Evolutionary conservation across 2,888 invertebrate genomes (phyloP), one percentile per base, ranked within the genome.

Genomic region (Melanostoma scalare): DNA sequence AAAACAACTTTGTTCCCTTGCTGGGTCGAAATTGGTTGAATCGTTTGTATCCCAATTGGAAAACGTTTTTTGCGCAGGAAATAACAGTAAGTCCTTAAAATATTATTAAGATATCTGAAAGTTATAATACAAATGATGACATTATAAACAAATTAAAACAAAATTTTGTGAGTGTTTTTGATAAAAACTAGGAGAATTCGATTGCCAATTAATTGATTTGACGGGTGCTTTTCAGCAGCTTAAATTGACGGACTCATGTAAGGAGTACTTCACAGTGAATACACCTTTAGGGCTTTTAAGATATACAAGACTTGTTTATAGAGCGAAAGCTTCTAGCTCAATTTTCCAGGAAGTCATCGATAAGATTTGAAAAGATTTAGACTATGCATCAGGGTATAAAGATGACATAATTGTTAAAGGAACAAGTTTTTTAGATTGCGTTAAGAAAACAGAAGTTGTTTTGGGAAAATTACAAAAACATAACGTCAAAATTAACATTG

Each of bases 151-250:
- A 44, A 6, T 44, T 44, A 6, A 44, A 44, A 44, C 44, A 1
- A 5, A 44, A n/a, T 44, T 44, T 44, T 1, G 46, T 56, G n/a
- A 9, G 55, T 20, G 68, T 69, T 58, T 58, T 69, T 58, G 30
- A 48, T 38, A 30, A 69, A 38, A 69, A 69, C 38, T 69, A 38
- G 46, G 56, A 69, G 33, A 60, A 71, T 56, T 50, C 58, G 20
- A 69, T 69, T 40, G 38, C 67, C 9, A 67, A 53, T 20, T 10
- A n/a, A n/a, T 53, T 3, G 67, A 67, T 44, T 52, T 67, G 10
- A 53, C 67, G 33, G 67, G 53, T 40, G 53, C 53, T 53, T 67
- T 53, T 35, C 67, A 67, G 53, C 55, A 67, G 50, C 50, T 65
- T 5, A 33, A 52, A 33, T 20, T 20, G 20, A 20, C 20, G 20